Evolutionary conservation across 2,113 vertebrate genomes (phyloP).

Genomic region (Synodontis membranacea): DNA sequence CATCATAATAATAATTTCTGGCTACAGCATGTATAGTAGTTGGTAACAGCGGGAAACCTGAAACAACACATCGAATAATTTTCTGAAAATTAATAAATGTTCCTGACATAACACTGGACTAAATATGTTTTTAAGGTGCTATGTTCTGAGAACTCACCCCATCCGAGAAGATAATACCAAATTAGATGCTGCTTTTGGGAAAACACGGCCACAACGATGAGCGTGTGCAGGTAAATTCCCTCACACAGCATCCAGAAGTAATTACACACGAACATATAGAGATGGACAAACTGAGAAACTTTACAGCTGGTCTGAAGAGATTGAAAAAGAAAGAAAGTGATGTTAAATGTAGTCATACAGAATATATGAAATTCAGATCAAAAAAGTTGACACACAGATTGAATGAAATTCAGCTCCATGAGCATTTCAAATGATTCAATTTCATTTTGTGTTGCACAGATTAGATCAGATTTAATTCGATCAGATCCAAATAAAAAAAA

Average conservation of each 20-base stretch:
- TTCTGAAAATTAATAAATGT: background rate
- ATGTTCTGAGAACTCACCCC: constrained; percentile 79
- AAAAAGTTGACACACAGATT: background rate
- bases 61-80: constrained; percentile 1
- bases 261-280: constrained; percentile 94
- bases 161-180: constrained; percentile 98
- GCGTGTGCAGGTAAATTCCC: constrained; percentile 95
- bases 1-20: constrained; percentile 92
- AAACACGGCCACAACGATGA: constrained; percentile 98
- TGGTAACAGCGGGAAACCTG: constrained; percentile 94
- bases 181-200: constrained; percentile 94
- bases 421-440: background rate
- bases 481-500: background rate
- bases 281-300: constrained; percentile 88
- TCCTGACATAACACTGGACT: background rate
- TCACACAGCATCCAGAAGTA: constrained; percentile 99
- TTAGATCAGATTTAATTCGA: background rate
- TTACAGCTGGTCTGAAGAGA: constrained; percentile 86
- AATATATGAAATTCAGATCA: background rate
- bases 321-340: background rate
- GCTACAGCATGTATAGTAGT: constrained; percentile 89
- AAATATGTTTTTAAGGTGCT: background rate
- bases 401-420: background rate
- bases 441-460: background rate
- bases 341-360: background rate